Evolutionary conservation across 2,797 vertebrate species (phyloP).

Genomic region (Podargus strigoides): DNA sequence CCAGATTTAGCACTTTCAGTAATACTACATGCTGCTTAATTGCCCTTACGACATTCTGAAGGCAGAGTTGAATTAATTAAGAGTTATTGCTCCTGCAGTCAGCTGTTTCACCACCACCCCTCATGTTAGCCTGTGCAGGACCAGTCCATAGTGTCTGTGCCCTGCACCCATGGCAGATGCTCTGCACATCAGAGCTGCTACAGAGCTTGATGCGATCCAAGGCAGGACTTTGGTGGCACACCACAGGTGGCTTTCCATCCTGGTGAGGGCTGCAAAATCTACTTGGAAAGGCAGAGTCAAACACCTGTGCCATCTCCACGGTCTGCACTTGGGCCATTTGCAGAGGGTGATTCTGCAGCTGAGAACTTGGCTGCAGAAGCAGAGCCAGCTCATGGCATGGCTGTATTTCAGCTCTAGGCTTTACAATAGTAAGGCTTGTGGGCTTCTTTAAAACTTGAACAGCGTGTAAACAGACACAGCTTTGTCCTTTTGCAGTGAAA

Average conservation of each 20-base stretch:
- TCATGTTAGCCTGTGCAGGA: rapidly evolving
- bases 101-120: background rate
- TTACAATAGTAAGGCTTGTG: background rate
- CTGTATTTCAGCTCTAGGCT: background rate
- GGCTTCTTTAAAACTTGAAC: background rate
- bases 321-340: background rate
- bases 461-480: background rate
- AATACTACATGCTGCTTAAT: background rate
- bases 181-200: background rate
- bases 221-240: background rate
- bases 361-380: background rate
- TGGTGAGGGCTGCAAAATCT: background rate
- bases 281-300: background rate
- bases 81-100: background rate
- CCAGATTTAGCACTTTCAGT: background rate
- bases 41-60: background rate
- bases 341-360: background rate
- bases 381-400: background rate
- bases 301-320: background rate
- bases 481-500: background rate
- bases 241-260: background rate
- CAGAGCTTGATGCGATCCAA: background rate
- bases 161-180: background rate
- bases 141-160: background rate
- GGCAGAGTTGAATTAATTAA: background rate